phyloP scores from a whole-genome alignment of 2,888 invertebrate species.

The Drosophila bunnanda region DNA sequence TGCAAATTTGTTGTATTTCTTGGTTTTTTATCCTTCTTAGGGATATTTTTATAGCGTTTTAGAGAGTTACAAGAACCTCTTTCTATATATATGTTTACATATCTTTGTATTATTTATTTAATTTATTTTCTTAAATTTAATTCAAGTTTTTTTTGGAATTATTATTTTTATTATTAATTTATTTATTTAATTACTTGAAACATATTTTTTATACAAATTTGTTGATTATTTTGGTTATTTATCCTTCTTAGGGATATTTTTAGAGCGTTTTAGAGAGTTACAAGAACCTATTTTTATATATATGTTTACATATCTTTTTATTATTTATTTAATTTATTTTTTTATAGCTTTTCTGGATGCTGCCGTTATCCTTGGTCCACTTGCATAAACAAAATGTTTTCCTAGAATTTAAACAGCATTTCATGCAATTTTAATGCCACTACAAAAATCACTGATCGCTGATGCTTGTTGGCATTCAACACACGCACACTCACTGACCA shows the following conservation, averaged over 20 bases:
- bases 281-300: too few species aligned
- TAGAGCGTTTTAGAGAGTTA: neutral
- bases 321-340: too few species aligned
- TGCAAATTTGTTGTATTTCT: neutral
- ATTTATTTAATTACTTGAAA: neutral
- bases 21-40: neutral
- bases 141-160: neutral
- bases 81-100: neutral
- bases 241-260: neutral
- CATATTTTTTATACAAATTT: neutral
- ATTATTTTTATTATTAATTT: neutral
- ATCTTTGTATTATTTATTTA: neutral
- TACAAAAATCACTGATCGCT: constrained; percentile 68
- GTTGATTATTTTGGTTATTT: neutral
- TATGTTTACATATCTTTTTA: neutral
- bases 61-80: neutral
- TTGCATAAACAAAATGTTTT: constrained; percentile 70
- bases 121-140: neutral
- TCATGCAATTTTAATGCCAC: constrained; percentile 60
- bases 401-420: constrained; percentile 70
- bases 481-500: constrained; percentile 24
- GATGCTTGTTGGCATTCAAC: constrained; percentile 69
- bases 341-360: neutral
- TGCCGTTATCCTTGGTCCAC: constrained; percentile 65
- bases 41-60: neutral